Evolutionary conservation across 2,888 invertebrate genomes (phyloP).

Genomic region (Scotopteryx bipunctaria): DNA sequence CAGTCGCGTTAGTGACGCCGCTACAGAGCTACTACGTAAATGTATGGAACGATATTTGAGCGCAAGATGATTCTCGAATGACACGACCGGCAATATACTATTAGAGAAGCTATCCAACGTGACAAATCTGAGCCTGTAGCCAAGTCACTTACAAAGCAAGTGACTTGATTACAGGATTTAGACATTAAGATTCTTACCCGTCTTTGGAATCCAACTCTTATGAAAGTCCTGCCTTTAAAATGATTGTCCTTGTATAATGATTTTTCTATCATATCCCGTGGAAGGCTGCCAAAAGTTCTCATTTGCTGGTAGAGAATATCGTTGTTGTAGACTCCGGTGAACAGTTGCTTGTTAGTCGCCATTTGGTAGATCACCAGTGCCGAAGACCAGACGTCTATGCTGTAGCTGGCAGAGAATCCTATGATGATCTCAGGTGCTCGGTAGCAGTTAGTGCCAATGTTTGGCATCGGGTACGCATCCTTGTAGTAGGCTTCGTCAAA

Average conservation of each 20-base stretch:
- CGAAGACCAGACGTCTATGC: conserved; percentile 64
- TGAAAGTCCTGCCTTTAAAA: conserved; percentile 46
- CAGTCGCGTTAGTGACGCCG: too few species aligned
- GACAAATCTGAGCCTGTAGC: too few species aligned
- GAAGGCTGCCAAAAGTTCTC: conserved; percentile 48
- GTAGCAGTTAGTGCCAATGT: conserved; percentile 50
- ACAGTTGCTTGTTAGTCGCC: conserved; percentile 49
- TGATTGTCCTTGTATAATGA: conserved; percentile 40
- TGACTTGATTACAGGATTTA: too few species aligned
- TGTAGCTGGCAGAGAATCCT: conserved; percentile 49
- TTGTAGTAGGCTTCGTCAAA: conserved; percentile 54
- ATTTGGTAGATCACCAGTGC: conserved; percentile 63
- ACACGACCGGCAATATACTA: too few species aligned
- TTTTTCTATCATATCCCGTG: conserved; percentile 47
- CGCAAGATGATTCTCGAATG: too few species aligned
- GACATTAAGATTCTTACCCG: conserved; percentile 30
- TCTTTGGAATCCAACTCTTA: conserved; percentile 26
- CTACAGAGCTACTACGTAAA: too few species aligned
- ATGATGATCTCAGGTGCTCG: conserved; percentile 65
- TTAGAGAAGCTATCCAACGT: too few species aligned
- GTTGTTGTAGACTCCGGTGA: conserved; percentile 49
- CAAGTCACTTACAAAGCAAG: too few species aligned
- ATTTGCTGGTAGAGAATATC: conserved; percentile 57
- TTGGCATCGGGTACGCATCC: conserved; percentile 29
- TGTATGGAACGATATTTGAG: too few species aligned